phyloP scores from a whole-genome alignment of 2,888 invertebrate genomes.

The Camponotus fellah region DNA sequence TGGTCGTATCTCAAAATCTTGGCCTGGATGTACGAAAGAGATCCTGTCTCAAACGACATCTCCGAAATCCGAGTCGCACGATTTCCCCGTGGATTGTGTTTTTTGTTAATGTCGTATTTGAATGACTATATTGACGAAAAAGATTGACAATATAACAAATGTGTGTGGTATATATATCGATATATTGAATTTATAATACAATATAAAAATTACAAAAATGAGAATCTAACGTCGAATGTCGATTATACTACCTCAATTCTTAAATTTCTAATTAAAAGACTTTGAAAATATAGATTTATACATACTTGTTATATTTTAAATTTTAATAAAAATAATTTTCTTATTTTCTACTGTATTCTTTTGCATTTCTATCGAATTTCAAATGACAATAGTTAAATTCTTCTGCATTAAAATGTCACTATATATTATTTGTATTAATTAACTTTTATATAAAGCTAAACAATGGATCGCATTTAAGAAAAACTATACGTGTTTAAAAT shows the following conservation, averaged over 20 bases:
- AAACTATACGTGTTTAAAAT: not conserved
- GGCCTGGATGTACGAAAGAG: constrained; percentile 73
- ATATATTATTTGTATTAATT: not conserved
- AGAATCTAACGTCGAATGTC: too few relatives aligned
- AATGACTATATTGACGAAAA: not conserved
- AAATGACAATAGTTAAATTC: not conserved
- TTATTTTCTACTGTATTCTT: too few relatives aligned
- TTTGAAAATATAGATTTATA: not conserved
- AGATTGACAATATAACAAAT: too few relatives aligned
- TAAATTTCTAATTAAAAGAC: too few relatives aligned
- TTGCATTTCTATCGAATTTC: too few relatives aligned
- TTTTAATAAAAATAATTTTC: too few relatives aligned
- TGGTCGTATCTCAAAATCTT: constrained; percentile 78
- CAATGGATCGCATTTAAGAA: not conserved
- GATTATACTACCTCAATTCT: too few relatives aligned
- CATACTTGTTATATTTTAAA: not conserved
- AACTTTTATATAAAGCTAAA: not conserved
- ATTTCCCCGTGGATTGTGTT: constrained; percentile 10
- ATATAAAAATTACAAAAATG: too few relatives aligned
- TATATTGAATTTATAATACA: too few relatives aligned
- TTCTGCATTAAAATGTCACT: not conserved
- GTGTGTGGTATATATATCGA: too few relatives aligned
- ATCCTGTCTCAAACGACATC: constrained; percentile 9
- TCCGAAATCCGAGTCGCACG: not conserved
- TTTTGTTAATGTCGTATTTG: not conserved